phyloP scores from a whole-genome alignment of 2,113 vertebrate genomes.

The Petromus typicus region DNA sequence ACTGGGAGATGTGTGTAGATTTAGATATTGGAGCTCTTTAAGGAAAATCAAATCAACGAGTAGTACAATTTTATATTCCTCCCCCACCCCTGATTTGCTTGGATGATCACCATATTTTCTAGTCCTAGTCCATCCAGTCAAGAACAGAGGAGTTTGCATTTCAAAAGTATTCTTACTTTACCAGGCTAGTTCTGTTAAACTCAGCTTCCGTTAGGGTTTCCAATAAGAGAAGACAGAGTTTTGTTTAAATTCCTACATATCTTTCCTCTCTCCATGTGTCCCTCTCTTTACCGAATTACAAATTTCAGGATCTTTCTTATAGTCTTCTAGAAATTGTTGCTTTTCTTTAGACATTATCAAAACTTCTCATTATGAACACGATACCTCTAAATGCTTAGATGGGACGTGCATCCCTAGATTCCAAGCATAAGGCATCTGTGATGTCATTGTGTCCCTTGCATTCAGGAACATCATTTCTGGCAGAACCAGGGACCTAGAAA shows the following conservation, averaged over 20 bases:
- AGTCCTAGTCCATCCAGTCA: neutral
- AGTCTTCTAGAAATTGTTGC: neutral
- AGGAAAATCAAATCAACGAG: neutral
- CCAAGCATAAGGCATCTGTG: neutral
- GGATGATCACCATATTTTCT: neutral
- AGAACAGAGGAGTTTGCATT: neutral
- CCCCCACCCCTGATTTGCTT: neutral
- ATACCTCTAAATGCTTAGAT: neutral
- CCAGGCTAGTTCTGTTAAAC: neutral
- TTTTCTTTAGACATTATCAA: neutral
- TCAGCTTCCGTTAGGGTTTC: neutral
- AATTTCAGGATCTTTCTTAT: neutral
- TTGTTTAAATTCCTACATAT: conserved; percentile 5
- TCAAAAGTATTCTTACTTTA: neutral
- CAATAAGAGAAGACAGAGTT: neutral
- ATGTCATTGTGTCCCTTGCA: neutral
- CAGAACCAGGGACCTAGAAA: neutral
- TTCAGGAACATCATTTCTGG: neutral
- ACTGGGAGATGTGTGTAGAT: neutral
- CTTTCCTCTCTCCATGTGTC: neutral
- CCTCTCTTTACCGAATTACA: neutral
- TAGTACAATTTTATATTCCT: neutral
- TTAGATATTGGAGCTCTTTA: neutral
- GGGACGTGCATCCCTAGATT: neutral
- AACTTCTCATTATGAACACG: neutral